These are phyloP conservation scores for Corella eumyota DNA, from an alignment of 23 tunicate genomes.

Conservation along the genomic window DNA sequence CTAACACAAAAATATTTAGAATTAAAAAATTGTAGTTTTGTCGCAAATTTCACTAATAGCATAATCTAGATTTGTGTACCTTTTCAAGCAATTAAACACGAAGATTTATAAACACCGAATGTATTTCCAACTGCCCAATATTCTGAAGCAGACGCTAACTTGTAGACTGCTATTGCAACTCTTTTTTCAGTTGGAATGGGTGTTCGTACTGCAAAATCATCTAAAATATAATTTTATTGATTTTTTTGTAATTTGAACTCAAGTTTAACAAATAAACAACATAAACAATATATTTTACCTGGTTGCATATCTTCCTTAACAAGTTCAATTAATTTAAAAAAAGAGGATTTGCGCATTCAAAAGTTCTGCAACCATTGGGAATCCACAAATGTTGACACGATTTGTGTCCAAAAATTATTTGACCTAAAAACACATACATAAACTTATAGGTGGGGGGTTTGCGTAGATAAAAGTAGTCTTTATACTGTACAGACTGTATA, in stretches of 20 bases:
- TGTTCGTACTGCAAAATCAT: conserved; percentile 13
- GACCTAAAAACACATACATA: too few relatives aligned
- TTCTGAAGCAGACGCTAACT: conserved; percentile 18
- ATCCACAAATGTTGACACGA: background rate
- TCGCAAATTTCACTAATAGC: too few relatives aligned
- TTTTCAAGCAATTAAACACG: too few relatives aligned
- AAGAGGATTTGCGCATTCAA: background rate
- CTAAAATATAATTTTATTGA: conserved; percentile 3
- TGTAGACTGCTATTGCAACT: conserved; percentile 12
- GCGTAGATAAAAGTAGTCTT: too few relatives aligned
- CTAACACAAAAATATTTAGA: too few relatives aligned
- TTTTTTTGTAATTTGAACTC: background rate
- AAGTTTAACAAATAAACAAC: background rate
- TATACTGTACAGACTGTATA: too few relatives aligned
- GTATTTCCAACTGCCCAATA: conserved; percentile 18
- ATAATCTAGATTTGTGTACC: too few relatives aligned
- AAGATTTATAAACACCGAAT: too few relatives aligned
- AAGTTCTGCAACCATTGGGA: background rate
- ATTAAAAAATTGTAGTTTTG: too few relatives aligned
- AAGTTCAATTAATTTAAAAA: background rate
- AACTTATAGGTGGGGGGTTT: too few relatives aligned
- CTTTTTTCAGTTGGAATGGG: conserved; percentile 28
- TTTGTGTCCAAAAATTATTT: background rate
- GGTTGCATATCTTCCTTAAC: background rate
- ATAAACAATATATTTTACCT: background rate